Base-by-base conservation (phyloP, 1,140 invertebrate genomes). In the Zaprionus gabonicus region DNA sequence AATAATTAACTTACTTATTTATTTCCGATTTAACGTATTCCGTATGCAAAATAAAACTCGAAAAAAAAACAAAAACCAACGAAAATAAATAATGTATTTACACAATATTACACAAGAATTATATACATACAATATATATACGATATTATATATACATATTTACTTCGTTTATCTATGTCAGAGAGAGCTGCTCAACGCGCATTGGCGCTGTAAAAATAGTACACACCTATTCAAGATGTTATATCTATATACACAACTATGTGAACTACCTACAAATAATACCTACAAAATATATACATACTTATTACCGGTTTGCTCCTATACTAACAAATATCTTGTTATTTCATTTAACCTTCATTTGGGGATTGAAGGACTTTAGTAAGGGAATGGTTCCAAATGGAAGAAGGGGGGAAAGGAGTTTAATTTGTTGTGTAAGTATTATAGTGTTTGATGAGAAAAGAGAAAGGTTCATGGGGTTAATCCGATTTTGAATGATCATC, bases 301-400 rank as follows among this genome's bases (percentile, higher is more conserved):
- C 64, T 59, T 78, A 86, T 90, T 81, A 85, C 62, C 79, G 80
- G 86, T 91, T 91, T 91, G 87, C 82, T 91, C 81, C 83, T 76
- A 81, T 57, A 86, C 69, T 79, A 77, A 55, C 56, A 34, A 78
- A 46, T 51, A 20, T 17, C 25, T 44, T 28, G 20, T 36, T 59
- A 53, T 80, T 71, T 70, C 58, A 71, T 69, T 77, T n/a, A 7
- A n/a, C 13, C 13, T 31, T 0, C 41, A 56, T 1, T 46, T 38
- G 41, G 27, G 10, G 20, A 12, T 27, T 10, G 34, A 23, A 15
- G 12, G 28, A 28, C 28, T 7, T 28, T 28, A 5, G 28, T 10
- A 34, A 34, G 3, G 31, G 9, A 10, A 34, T 34, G 2, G 10
- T 10, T 34, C 3, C 9, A 10, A 34, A 34, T 34, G 9, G 9